Conservation (phyloP, 2,113 vertebrate genomes). For the Lophochroa leadbeateri region DNA sequence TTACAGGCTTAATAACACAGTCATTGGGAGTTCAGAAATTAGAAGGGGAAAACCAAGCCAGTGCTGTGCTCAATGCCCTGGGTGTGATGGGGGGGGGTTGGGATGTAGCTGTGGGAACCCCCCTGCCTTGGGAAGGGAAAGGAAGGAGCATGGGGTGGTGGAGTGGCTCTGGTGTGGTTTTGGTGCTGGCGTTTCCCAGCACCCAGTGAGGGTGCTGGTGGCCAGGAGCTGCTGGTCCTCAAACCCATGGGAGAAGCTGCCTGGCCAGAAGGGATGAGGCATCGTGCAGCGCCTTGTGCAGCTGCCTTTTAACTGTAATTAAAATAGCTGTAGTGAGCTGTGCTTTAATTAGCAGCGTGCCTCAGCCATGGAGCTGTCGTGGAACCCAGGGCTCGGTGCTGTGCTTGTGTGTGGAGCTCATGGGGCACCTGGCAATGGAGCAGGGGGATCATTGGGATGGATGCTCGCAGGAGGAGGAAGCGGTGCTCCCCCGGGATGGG, state of each 20-base stretch:
- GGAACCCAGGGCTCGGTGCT: not conserved
- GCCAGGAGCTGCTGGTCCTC: not conserved
- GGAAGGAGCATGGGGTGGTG: not conserved
- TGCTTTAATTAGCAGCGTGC: constrained; percentile 66
- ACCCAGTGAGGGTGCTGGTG: not conserved
- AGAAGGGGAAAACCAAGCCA: not conserved
- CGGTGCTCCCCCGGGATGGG: rapidly evolving
- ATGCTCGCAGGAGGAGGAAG: rapidly evolving
- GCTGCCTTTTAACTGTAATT: constrained; percentile 74
- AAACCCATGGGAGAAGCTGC: rapidly evolving
- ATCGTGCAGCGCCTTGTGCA: not conserved
- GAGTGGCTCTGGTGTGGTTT: rapidly evolving
- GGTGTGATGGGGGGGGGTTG: not conserved
- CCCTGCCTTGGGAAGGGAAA: not conserved
- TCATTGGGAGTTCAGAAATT: constrained; percentile 35
- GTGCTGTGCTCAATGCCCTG: not conserved
- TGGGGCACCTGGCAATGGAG: rapidly evolving
- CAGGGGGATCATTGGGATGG: rapidly evolving
- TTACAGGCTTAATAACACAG: not conserved
- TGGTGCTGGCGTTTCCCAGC: no score
- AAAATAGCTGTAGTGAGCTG: constrained; percentile 12
- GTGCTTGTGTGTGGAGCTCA: rapidly evolving
- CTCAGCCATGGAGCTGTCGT: not conserved
- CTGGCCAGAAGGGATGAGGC: not conserved
- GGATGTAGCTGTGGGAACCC: not conserved